Base-by-base conservation (phyloP, 1,140 invertebrate species). In the Episyrphus balteatus region DNA sequence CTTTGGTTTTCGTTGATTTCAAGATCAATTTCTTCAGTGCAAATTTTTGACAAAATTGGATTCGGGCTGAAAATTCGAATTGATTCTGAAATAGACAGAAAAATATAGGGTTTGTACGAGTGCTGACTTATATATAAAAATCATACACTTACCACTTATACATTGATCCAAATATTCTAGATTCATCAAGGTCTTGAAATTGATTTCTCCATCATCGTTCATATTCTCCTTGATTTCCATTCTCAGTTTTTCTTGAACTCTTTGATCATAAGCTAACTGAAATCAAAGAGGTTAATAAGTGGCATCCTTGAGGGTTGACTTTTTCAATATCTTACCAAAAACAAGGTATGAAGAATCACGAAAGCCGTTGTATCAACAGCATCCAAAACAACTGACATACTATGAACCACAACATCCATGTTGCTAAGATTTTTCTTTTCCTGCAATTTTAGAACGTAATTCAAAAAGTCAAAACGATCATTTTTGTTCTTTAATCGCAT, bases 401-500 rank as follows among this genome's bases (percentile, higher is more conserved):
- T 65, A 59, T 75, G 68, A 0, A 72, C 70, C 18, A 78, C 64
- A 9, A 86, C 68, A 51, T 80, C 73, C 18, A 77, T 70, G 1
- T 76, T 74, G 0, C 60, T 61, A 14, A 76, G 68, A 46, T 68
- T 62, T 56, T 57, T 64, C 44, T 59, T 68, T 46, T 62, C 54
- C 5, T 56, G 55, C 39, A 73, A 43, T 37, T 68, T 53, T n/a
- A 70, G 44, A 41, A 71, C 26, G 43, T 69, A 53, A 5, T 71
- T 59, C 0, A 72, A 46, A 39, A 67, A 71, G 50, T 72, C 70
- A 10, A 51, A 55, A 10, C 65, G 58, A 11, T 56, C 51, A 0
- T 51, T 42, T 49, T 46, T 41, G 14, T 55, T 30, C 44, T 52
- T 53, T 14, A n/a, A n/a, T n/a, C 69, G 45, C 13, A 69, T 45